phyloP scores from a whole-genome alignment of 2,888 invertebrate species.

The Conus canariensis region DNA sequence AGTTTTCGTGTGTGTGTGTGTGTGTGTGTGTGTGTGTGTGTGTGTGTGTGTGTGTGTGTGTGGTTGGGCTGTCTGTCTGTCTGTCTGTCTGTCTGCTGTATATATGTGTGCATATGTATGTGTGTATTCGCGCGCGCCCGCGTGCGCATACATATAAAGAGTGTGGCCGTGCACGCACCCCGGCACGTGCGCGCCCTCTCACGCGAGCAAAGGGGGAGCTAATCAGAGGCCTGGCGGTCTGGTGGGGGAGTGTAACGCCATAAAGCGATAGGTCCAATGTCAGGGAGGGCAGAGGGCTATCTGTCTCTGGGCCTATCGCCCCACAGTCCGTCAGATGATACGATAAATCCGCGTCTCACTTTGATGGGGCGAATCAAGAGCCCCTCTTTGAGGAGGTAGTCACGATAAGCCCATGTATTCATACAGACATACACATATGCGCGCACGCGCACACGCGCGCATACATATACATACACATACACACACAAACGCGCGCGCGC shows the following conservation, averaged over 20 bases:
- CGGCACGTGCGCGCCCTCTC: background rate
- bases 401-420: too few relatives aligned
- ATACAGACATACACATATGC: background rate
- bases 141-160: background rate
- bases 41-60: background rate
- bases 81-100: background rate
- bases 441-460: background rate
- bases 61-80: background rate
- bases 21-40: background rate
- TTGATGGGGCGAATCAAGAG: background rate
- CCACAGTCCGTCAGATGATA: background rate
- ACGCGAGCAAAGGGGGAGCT: background rate
- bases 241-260: background rate
- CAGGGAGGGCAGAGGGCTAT: background rate
- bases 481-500: too few relatives aligned
- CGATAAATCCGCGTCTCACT: background rate
- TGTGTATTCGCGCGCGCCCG: background rate
- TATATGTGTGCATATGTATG: slow-evolving; percentile 4
- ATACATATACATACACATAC: too few relatives aligned
- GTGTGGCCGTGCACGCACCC: background rate
- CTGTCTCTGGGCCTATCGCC: background rate
- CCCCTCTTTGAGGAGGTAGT: background rate
- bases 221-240: background rate
- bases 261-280: slow-evolving; percentile 4
- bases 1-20: background rate